Evolutionary conservation across 2,797 vertebrate species (phyloP).

Genomic region (Leptatherina wallacei): DNA sequence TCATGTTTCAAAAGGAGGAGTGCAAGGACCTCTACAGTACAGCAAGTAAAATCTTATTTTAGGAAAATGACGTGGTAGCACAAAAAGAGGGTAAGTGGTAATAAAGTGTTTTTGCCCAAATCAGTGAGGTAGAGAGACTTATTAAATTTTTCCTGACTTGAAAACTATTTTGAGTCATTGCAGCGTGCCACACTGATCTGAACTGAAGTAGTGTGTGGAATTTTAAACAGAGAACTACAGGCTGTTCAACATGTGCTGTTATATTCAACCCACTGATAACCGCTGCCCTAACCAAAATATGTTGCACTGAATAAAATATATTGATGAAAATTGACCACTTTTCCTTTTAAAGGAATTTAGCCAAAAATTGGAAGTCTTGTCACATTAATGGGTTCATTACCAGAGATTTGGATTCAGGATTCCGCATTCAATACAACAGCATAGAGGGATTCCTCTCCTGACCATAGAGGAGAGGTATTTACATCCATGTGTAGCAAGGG

Average conservation of each 20-base stretch:
- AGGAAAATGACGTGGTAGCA: not conserved
- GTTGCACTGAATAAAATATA: constrained; percentile 2
- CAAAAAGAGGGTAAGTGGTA: constrained; percentile 10
- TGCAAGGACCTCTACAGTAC: constrained; percentile 43
- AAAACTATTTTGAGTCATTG: constrained; percentile 17
- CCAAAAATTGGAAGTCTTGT: not conserved
- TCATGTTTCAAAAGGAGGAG: constrained; percentile 30
- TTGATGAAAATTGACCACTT: constrained; percentile 6
- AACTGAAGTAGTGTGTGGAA: constrained; percentile 13
- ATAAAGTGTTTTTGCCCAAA: constrained; percentile 14
- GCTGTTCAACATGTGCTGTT: no score
- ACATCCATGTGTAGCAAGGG: not conserved
- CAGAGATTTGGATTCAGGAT: constrained; percentile 4
- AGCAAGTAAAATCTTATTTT: constrained; percentile 15
- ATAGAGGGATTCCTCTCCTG: not conserved
- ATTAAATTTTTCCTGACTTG: constrained; percentile 32
- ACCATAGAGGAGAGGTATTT: not conserved
- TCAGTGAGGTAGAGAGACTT: constrained; percentile 72
- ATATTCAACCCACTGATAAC: no score
- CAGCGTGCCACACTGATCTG: constrained; percentile 5
- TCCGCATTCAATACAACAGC: not conserved
- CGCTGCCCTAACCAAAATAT: not conserved
- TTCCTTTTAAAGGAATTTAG: not conserved
- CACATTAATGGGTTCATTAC: constrained; percentile 18
- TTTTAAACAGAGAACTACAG: constrained; percentile 6